Evolutionary conservation across 2,113 vertebrate genomes (phyloP), one percentile per base, ranked within the genome.

Genomic region (Turdus rufiventris): DNA sequence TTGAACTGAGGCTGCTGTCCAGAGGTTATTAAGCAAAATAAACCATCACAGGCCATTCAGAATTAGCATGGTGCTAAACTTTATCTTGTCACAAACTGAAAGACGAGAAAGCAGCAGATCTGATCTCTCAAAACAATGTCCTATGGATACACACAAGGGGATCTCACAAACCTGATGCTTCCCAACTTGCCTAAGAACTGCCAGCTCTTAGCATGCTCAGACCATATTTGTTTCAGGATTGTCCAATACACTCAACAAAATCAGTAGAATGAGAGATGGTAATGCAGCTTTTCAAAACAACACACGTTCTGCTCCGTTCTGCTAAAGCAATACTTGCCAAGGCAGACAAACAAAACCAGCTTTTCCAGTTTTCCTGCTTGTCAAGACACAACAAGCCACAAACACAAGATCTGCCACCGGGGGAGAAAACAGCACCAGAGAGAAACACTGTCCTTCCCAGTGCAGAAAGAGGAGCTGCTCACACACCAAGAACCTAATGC

Each of bases 331-430:
- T 14, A 54, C 29, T 87, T 88, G 80, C 89, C 82, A 70, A 95
- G 85, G 80, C 79, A 66, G 50, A 13, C 19, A 91, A 91, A 48
- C 56, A 36, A 90, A 88, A 95, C 95, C 88, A 92, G 94, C 78
- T 95, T 85, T 96, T 92, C 93, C 86, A 93, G 97, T 74, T 96
- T 94, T 77, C 93, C 80, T 31, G 10, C 94, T 94, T 94, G 42
- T 80, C 94, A 93, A 85, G 92, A 90, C 72, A 88, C 28, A 36
- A 87, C 89, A 93, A 78, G 89, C 87, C 63, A 82, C 79, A 57
- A 85, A 77, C 67, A 88, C 0, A 0, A 80, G 36, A 56, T 85
- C 34, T 78, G 67, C 40, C 80, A 89, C 0, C 36, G 18, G 43
- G 38, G 50, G 10, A 84, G 66, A 66, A 89, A 67, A 84, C 14